Base-by-base conservation (phyloP, 2,113 vertebrate genomes). In the Nannospalax galili region DNA sequence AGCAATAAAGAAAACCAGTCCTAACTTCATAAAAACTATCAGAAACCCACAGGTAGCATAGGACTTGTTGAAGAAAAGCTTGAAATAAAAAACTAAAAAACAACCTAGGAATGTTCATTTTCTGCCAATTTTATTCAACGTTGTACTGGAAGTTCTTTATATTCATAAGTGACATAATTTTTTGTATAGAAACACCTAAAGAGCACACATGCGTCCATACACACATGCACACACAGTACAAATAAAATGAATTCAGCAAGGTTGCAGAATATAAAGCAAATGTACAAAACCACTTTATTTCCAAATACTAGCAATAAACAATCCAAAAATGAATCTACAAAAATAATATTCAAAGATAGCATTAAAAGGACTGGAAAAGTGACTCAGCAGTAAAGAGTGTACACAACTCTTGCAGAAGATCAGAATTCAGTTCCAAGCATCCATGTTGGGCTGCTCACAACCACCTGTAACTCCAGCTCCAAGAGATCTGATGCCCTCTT, bases 251-350 rank as follows among this genome's bases (percentile, higher is more conserved):
- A 69, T 37, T 73, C n/a, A n/a, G n/a, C n/a, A n/a, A n/a, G n/a
- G n/a, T n/a, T n/a, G n/a, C n/a, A n/a, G n/a, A n/a, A n/a, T n/a
- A 69, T 11, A 91, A 73, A 28, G 28, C 40, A 45, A 86, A 60
- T 37, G 26, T 67, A 35, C 8, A 74, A 56, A 86, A 74, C 69
- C 52, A 26, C 9, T 75, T 10, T 69, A 65, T 73, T 73, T 40
- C 16, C 24, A 48, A 56, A n/a, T 2, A 37, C 58, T 79, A 37
- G 42, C 65, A 65, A 92, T 87, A n/a, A 86, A n/a, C n/a, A n/a
- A 70, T 87, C 14, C 42, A 35, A 86, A 88, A 77, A 74, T 73
- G 45, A 85, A 93, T 20, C n/a, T n/a, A 86, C 52, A 45, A 90
- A 87, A 70, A 42, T 28, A 58, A 1, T 19, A 69, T 80, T 91